phyloP scores from a whole-genome alignment of 2,888 invertebrate species.

The Sepiola atlantica region DNA sequence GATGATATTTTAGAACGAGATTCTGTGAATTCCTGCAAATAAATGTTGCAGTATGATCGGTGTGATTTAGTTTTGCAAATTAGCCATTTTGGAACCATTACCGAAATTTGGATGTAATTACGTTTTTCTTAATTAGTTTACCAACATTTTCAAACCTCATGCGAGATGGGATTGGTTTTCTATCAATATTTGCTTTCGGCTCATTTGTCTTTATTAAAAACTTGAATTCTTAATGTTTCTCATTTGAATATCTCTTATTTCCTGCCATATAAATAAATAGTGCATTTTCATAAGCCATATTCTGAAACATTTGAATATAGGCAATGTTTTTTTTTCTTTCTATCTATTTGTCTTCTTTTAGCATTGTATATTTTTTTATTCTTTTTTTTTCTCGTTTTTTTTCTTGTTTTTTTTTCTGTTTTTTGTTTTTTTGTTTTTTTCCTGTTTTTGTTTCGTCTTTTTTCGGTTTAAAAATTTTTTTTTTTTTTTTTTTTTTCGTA shows the following conservation, averaged over 20 bases:
- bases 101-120: not conserved
- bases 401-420: not conserved
- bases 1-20: not conserved
- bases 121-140: not conserved
- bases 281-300: not conserved
- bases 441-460: not conserved
- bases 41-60: not conserved
- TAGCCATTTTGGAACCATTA: not conserved
- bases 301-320: not conserved
- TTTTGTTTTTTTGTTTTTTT: not conserved
- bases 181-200: not conserved
- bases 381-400: too few relatives aligned
- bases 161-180: not conserved
- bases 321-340: not conserved
- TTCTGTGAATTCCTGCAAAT: not conserved
- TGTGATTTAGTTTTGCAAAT: not conserved
- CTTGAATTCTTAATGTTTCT: not conserved
- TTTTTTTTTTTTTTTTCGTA: too few relatives aligned
- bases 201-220: not conserved
- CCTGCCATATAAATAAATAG: not conserved
- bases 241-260: not conserved
- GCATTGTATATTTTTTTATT: too few relatives aligned
- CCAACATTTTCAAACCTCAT: not conserved
- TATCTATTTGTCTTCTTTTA: too few relatives aligned
- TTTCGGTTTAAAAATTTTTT: not conserved